phyloP scores from a whole-genome alignment of 2,113 vertebrate genomes.

The Eurystomus gularis region DNA sequence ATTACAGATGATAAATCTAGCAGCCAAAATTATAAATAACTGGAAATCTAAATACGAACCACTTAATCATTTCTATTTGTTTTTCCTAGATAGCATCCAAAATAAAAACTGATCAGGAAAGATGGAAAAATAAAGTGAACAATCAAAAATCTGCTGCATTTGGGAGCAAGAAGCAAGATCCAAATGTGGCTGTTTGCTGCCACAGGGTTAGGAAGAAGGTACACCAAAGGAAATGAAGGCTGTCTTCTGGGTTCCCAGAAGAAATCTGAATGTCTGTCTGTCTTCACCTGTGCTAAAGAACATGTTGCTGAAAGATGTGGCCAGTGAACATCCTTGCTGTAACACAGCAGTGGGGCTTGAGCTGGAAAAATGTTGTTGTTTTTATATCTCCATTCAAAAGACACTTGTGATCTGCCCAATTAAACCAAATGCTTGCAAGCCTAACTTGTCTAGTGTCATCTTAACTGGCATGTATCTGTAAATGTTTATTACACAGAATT shows the following conservation, averaged over 20 bases:
- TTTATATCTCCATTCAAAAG: not conserved
- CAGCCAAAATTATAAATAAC: not conserved
- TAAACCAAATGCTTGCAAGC: not conserved
- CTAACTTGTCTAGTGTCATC: not conserved
- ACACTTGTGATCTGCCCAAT: not conserved
- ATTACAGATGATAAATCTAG: not conserved
- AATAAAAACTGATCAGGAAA: not conserved
- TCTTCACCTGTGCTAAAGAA: not conserved
- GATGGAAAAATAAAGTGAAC: not conserved
- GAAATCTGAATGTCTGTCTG: not conserved
- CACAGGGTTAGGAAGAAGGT: not conserved
- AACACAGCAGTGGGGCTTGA: not conserved
- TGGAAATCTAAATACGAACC: not conserved
- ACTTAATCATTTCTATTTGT: not conserved
- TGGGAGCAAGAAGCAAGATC: not conserved
- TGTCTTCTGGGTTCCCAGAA: not conserved
- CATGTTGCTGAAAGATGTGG: conserved; percentile 1
- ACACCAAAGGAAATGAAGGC: not conserved
- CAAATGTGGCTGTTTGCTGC: not conserved
- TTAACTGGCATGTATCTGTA: not conserved
- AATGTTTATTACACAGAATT: not conserved
- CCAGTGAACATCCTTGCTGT: not conserved
- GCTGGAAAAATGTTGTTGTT: not conserved
- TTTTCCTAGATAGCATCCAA: conserved; percentile 10
- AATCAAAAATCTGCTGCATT: not conserved